Conservation (phyloP, 2,797 vertebrate species). For the Microtus californicus region DNA sequence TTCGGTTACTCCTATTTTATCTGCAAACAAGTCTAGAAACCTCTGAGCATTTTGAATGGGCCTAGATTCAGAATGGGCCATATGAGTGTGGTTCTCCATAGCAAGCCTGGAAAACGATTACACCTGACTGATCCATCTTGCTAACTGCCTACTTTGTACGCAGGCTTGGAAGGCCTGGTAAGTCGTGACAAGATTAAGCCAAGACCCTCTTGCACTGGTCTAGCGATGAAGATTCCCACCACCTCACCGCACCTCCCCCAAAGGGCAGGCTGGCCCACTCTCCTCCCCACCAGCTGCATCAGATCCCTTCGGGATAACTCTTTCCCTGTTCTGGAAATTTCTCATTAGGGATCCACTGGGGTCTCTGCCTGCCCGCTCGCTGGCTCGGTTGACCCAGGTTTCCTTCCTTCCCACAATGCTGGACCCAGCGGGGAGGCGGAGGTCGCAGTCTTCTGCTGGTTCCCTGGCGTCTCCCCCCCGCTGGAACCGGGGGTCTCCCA, state of each 20-base stretch:
- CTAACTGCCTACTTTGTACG: neutral
- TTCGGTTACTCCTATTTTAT: neutral
- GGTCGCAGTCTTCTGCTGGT: too few relatives aligned
- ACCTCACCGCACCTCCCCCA: too few relatives aligned
- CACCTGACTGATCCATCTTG: neutral
- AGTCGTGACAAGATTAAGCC: neutral
- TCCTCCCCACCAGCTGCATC: neutral
- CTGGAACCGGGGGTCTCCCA: neutral
- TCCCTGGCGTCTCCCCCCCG: neutral
- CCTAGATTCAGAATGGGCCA: neutral
- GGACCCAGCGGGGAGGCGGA: neutral
- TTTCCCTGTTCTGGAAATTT: neutral
- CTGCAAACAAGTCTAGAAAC: neutral
- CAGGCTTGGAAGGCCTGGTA: neutral
- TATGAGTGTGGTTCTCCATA: neutral
- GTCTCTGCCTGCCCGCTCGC: neutral
- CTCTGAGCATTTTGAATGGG: neutral
- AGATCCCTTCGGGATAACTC: neutral
- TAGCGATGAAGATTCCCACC: neutral
- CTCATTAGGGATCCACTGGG: neutral
- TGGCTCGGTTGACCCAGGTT: neutral
- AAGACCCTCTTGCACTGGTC: neutral
- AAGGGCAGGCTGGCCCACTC: neutral
- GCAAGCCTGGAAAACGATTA: neutral
- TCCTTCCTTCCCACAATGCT: neutral